Percentiles rank a stretch among this genome's conserved stretches.
Evolutionary conservation across 2,888 invertebrate genomes (phyloP).

Genomic region (Saturnia pavonia): DNA sequence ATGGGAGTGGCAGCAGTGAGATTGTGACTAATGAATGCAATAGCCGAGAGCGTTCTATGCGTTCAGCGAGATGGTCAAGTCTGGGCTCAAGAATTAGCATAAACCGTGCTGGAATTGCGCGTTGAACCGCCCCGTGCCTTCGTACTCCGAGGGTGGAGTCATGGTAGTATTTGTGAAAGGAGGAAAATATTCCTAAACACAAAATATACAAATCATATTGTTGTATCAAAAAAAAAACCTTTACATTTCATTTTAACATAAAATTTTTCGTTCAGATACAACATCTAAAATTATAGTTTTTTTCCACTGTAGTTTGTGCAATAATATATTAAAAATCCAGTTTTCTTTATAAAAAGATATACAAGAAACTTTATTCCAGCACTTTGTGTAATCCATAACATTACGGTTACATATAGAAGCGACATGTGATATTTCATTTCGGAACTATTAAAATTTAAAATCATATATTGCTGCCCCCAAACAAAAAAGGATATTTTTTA

Average conservation of each 20-base stretch:
- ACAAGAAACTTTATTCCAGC: background rate
- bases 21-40: slow-evolving; percentile 46
- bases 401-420: background rate
- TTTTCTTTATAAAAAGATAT: too few relatives aligned
- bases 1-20: slow-evolving; percentile 36
- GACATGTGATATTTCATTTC: background rate
- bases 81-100: slow-evolving; percentile 60
- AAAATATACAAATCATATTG: background rate
- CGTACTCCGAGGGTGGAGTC: background rate
- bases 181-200: slow-evolving; percentile 3
- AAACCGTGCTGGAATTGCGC: slow-evolving; percentile 54
- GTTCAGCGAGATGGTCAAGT: slow-evolving; percentile 58
- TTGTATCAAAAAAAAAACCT: background rate
- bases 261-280: background rate
- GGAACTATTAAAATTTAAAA: background rate
- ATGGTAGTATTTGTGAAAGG: background rate
- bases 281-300: background rate
- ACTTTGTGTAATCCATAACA: background rate
- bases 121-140: slow-evolving; percentile 45
- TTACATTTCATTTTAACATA: background rate
- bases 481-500: background rate
- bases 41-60: slow-evolving; percentile 22
- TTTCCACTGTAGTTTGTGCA: background rate
- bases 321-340: background rate
- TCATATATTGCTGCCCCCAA: background rate